Percentiles rank a stretch among this genome's conserved stretches.
Conservation (phyloP, 2,888 invertebrate species). For the Phyllotreta cruciferae region DNA sequence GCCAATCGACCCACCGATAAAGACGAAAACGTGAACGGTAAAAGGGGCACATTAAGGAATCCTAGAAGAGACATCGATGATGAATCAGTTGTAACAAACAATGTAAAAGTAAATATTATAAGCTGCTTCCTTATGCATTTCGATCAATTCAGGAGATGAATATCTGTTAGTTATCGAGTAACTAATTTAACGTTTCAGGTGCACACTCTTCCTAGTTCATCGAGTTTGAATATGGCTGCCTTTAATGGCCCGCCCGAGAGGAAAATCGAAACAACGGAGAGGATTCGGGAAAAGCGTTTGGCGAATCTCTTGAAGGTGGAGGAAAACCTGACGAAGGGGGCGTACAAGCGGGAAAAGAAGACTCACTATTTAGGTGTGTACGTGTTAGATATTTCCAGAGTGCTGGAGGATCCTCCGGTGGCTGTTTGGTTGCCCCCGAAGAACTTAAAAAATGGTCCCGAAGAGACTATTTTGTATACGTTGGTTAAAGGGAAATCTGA, state of each 20-base stretch:
- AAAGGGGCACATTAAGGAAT: conserved; percentile 65
- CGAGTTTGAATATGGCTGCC: conserved; percentile 65
- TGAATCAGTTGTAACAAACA: conserved; percentile 26
- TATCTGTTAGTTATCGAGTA: conserved; percentile 5
- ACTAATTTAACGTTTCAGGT: conserved; percentile 39
- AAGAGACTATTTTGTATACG: conserved; percentile 89
- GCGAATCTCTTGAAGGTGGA: conserved; percentile 45
- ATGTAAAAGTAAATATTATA: conserved; percentile 1
- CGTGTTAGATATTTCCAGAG: conserved; percentile 82
- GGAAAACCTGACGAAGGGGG: conserved; percentile 45
- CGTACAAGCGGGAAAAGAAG: conserved; percentile 48
- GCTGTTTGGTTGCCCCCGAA: conserved; percentile 75
- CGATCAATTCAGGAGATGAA: background rate
- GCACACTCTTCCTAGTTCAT: conserved; percentile 38
- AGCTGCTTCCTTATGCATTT: background rate
- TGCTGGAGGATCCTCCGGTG: conserved; percentile 70
- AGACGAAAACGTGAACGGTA: conserved; percentile 79
- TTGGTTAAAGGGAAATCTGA: conserved; percentile 90
- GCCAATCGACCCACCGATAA: conserved; percentile 62
- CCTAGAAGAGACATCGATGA: conserved; percentile 51
- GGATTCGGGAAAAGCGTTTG: conserved; percentile 63
- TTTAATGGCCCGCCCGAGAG: conserved; percentile 67
- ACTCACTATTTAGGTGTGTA: conserved; percentile 73
- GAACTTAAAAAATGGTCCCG: conserved; percentile 67
- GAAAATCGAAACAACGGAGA: conserved; percentile 69